Evolutionary conservation across 2,113 vertebrate genomes (phyloP).

Genomic region (Pteruthius melanotis): DNA sequence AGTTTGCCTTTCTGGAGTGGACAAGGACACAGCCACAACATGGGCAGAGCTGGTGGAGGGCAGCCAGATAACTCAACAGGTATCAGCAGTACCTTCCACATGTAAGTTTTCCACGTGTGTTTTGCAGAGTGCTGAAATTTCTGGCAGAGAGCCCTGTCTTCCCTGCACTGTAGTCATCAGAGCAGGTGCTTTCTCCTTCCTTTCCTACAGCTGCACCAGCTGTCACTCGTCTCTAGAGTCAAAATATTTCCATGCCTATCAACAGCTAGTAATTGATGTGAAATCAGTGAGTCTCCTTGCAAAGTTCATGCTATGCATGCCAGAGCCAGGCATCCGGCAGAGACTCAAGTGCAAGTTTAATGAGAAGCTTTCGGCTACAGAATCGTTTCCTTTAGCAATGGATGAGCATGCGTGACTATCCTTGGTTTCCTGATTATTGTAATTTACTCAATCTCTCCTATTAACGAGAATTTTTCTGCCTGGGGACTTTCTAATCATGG

Average conservation of each 20-base stretch:
- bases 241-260: conserved; percentile 30
- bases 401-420: neutral
- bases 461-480: neutral
- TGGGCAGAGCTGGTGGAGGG: neutral
- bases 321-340: neutral
- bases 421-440: neutral
- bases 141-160: neutral
- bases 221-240: neutral
- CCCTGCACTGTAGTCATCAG: neutral
- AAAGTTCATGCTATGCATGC: neutral
- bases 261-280: neutral
- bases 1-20: neutral
- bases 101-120: accelerated
- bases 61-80: neutral
- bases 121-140: neutral
- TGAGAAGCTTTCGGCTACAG: neutral
- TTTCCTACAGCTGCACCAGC: neutral
- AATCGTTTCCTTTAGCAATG: neutral
- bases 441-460: neutral
- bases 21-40: accelerated
- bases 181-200: neutral
- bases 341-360: neutral
- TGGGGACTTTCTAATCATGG: neutral
- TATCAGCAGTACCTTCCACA: neutral
- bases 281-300: neutral